Evolutionary conservation across 2,888 invertebrate species (phyloP).

Genomic region (Tiliacea citrago): DNA sequence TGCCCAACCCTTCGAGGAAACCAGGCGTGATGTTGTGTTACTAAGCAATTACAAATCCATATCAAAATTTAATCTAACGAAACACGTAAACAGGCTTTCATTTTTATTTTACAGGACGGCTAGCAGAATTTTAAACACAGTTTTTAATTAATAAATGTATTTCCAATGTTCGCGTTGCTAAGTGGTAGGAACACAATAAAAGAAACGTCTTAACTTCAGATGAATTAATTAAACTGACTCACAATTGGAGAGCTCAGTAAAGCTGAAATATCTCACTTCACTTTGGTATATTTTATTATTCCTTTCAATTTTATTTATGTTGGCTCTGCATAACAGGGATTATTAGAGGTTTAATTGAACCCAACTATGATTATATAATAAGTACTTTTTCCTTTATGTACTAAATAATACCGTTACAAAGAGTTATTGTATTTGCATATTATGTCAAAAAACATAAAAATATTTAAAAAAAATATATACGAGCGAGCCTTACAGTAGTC

Average conservation of each 20-base stretch:
- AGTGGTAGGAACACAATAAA: constrained; percentile 71
- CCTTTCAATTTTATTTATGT: constrained; percentile 21
- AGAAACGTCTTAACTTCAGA: constrained; percentile 71
- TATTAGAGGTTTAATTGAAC: constrained; percentile 5
- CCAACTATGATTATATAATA: neutral
- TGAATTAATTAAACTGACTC: constrained; percentile 75
- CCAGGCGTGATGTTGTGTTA: neutral
- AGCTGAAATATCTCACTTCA: constrained; percentile 62
- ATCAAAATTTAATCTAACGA: neutral
- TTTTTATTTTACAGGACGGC: constrained; percentile 17
- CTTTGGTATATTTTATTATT: constrained; percentile 35
- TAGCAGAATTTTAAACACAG: constrained; percentile 56
- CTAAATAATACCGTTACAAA: too few relatives aligned
- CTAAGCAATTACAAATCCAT: neutral
- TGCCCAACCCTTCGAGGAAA: neutral
- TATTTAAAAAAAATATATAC: too few relatives aligned
- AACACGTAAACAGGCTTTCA: neutral
- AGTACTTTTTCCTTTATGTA: neutral
- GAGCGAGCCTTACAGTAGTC: too few relatives aligned
- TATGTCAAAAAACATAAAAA: neutral
- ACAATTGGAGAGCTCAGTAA: constrained; percentile 74
- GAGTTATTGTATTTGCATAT: neutral
- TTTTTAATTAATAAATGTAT: constrained; percentile 80
- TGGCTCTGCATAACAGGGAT: neutral
- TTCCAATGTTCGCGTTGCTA: constrained; percentile 69